A percentile compares a stretch with the other conserved stretches of the same genome.
Evolutionary conservation across 2,113 vertebrate species (phyloP).

Genomic region (Columbina picui): DNA sequence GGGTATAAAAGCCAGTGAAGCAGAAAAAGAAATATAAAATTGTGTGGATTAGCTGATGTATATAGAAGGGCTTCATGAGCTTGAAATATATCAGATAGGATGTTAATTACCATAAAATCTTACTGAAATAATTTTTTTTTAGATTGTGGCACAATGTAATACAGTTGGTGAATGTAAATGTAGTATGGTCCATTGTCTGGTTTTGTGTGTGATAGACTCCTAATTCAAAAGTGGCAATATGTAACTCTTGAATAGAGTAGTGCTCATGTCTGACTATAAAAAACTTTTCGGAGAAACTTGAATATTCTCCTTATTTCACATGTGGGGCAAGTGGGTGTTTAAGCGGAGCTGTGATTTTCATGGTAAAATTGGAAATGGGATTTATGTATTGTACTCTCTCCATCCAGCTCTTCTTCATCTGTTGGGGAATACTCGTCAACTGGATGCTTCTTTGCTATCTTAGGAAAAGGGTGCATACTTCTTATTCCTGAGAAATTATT

Average conservation of each 20-base stretch:
- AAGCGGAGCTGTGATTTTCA: not conserved
- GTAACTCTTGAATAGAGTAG: not conserved
- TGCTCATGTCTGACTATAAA: not conserved
- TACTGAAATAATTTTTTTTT: not conserved
- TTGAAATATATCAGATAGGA: not conserved
- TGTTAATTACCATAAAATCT: not conserved
- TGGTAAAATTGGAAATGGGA: not conserved
- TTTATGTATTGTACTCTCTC: not conserved
- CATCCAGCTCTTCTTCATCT: not conserved
- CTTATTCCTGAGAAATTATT: not conserved
- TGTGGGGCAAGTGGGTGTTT: not conserved
- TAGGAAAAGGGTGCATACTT: accelerated
- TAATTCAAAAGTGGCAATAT: not conserved
- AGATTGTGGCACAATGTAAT: not conserved
- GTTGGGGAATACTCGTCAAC: not conserved
- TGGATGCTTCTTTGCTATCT: accelerated
- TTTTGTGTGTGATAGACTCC: not conserved
- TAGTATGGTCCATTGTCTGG: not conserved
- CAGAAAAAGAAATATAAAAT: not conserved
- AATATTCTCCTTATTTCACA: not conserved
- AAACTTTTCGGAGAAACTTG: not conserved
- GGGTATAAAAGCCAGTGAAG: not conserved
- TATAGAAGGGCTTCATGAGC: not conserved
- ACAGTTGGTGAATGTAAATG: not conserved
- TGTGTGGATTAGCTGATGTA: not conserved